Evolutionary conservation across 2,113 vertebrate genomes (phyloP).

Genomic region (Siniperca knerii): DNA sequence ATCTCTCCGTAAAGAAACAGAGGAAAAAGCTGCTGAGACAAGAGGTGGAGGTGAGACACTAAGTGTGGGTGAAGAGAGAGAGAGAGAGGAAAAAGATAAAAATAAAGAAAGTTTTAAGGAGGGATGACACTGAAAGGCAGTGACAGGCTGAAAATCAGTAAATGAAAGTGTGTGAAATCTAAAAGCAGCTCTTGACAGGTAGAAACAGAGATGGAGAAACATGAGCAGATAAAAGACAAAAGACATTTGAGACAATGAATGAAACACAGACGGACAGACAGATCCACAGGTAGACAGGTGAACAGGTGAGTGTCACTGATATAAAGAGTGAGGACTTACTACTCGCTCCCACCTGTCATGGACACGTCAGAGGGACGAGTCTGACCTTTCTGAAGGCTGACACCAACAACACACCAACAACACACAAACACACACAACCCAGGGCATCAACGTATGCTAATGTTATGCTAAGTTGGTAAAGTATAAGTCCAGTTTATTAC

Average conservation of each 20-base stretch:
- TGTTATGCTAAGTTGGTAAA: neutral
- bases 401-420: neutral
- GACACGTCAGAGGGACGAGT: neutral
- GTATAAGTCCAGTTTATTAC: too few species aligned
- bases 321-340: neutral
- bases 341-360: neutral
- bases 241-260: neutral
- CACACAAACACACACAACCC: neutral
- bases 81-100: neutral
- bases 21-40: neutral
- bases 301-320: conserved; percentile 18
- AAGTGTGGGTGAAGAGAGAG: neutral
- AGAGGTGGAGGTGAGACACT: neutral
- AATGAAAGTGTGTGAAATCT: neutral
- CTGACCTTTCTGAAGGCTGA: conserved; percentile 33
- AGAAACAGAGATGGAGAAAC: neutral
- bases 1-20: neutral
- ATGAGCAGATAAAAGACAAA: neutral
- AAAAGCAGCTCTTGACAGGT: neutral
- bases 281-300: conserved; percentile 12
- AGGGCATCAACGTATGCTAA: neutral
- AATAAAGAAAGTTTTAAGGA: neutral
- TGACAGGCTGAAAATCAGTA: neutral
- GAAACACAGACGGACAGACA: neutral
- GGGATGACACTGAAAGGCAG: neutral